Percentiles rank a stretch among this genome's conserved stretches.
phyloP scores from a whole-genome alignment of 1,140 invertebrate genomes.

The Heliconius eleuchia region DNA sequence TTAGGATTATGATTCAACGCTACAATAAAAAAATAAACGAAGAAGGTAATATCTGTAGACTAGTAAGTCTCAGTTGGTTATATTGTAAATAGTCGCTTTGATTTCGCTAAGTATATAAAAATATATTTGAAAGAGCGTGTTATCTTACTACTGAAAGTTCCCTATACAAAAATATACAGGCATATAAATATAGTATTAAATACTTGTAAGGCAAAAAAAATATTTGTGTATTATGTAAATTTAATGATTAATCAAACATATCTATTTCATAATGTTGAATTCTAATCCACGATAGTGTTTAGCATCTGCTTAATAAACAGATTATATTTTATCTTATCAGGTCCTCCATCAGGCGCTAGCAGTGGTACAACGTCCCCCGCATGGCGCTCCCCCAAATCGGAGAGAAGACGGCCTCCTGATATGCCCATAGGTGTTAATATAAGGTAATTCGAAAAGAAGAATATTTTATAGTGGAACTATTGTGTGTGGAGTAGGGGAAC shows the following conservation, averaged over 20 bases:
- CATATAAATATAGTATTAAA: no score
- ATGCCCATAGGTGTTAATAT: conserved; percentile 83
- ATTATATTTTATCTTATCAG: conserved; percentile 39
- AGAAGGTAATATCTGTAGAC: conserved; percentile 35
- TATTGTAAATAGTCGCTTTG: conserved; percentile 22
- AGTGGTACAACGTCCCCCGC: conserved; percentile 83
- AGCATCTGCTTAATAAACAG: neutral
- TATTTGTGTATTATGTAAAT: no score
- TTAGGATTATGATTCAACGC: conserved; percentile 85
- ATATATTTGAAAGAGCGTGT: no score
- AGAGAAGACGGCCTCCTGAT: conserved; percentile 80
- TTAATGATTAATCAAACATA: no score
- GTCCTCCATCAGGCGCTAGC: conserved; percentile 75
- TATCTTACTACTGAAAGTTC: no score
- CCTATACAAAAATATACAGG: no score
- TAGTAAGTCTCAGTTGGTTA: neutral
- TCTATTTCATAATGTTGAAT: no score
- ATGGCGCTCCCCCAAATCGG: conserved; percentile 83
- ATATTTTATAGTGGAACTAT: no score
- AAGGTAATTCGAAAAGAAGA: conserved; percentile 44
- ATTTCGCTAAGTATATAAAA: no score
- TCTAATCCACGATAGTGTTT: no score
- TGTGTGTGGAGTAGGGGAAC: no score
- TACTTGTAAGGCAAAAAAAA: no score
- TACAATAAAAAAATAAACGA: conserved; percentile 84